Base-by-base conservation (phyloP, 2,113 vertebrate species). In the Megaceryle torquata region DNA sequence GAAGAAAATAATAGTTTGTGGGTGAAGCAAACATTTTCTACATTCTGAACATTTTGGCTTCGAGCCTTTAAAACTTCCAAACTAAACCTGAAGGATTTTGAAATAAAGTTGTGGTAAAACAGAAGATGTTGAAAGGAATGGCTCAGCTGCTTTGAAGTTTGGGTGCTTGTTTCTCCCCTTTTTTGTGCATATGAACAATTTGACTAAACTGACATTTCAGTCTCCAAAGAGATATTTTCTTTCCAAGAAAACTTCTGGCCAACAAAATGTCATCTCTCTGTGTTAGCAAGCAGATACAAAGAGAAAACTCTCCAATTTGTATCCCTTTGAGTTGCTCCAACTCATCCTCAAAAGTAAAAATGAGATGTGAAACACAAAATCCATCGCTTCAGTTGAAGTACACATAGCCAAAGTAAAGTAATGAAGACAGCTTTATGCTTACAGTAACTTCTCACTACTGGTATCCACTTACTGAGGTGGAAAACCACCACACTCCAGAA, bases 201-300 rank as follows among this genome's bases (percentile, higher is more conserved):
- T 51, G 50, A 71, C 81, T 89, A 69, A 92, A 76, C 18, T 85
- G 91, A 79, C 64, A 82, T 78, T 86, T 93, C 37, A 59, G 43
- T 64, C 57, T 92, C 56, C 44, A 89, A 89, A 93, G 54, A 43
- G 82, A 59, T 17, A 56, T 65, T 63, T 93, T 81, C 77, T 81
- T 89, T 72, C 41, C 44, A 79, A 82, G 46, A 85, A 77, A 82
- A 57, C 65, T 57, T 95, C 67, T 79, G 83, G 86, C 70, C 85
- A 92, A 65, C 26, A 56, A 92, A 92, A 92, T 72, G 50, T 61
- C 74, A 71, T 84, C 26, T 78, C 9, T 70, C 57, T 82, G 11
- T 51, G 19, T 35, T 35, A 89, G 43, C 33, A 86, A 86, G 53
- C 11, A 79, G 56, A 89, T 48, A 82, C 43, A 89, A 84, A 93